These are phyloP conservation scores for Vollenhovia emeryi DNA, from an alignment of 1,140 invertebrate genomes.

Conservation along the genomic window DNA sequence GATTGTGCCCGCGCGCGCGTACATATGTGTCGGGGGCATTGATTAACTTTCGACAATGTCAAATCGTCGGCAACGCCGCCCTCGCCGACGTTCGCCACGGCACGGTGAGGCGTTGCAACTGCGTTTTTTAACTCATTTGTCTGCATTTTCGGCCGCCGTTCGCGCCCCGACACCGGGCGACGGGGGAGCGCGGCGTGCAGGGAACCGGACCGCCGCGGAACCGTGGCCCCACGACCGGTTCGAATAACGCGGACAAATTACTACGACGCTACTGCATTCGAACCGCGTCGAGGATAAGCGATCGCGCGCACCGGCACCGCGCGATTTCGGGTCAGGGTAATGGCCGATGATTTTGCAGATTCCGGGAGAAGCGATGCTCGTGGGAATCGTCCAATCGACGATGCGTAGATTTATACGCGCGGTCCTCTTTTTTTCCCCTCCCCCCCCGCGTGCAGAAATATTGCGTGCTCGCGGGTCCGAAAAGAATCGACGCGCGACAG, in stretches of 20 bases:
- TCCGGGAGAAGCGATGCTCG: constrained; percentile 62
- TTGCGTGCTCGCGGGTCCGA: background rate
- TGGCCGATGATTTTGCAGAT: constrained; percentile 72
- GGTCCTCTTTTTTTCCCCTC: background rate
- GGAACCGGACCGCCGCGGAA: constrained; percentile 65
- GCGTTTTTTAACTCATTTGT: constrained; percentile 82
- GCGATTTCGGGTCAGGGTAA: constrained; percentile 69
- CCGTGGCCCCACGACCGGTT: constrained; percentile 73
- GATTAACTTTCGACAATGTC: constrained; percentile 86
- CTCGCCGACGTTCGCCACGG: constrained; percentile 58
- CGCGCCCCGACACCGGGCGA: constrained; percentile 21
- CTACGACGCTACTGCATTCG: constrained; percentile 75
- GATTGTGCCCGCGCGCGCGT: constrained; percentile 1
- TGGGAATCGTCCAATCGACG: constrained; percentile 35
- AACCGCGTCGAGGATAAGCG: constrained; percentile 71
- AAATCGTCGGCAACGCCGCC: constrained; percentile 80
- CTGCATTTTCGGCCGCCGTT: constrained; percentile 70
- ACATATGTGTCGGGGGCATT: constrained; percentile 74
- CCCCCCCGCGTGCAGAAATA: background rate
- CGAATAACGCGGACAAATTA: constrained; percentile 83
- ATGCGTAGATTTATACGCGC: constrained; percentile 31
- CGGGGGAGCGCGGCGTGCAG: constrained; percentile 8
- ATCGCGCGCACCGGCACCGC: constrained; percentile 67
- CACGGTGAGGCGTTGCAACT: constrained; percentile 70
- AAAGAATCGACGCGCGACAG: constrained; percentile 9